Base-by-base conservation (phyloP, 2,797 vertebrate genomes). In the Heliangelus exortis region DNA sequence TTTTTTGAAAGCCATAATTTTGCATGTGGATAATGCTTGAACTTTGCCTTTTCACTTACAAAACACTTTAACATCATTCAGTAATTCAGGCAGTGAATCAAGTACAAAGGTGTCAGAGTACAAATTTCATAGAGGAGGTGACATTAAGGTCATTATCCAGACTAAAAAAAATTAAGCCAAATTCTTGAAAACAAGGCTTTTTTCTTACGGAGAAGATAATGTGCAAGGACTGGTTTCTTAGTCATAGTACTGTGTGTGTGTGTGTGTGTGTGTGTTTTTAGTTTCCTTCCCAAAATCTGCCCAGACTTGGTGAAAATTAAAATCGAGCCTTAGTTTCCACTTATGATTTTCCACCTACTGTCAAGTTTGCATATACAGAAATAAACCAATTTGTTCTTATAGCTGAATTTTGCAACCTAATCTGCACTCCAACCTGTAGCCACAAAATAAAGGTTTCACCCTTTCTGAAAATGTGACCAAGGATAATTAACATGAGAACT, bases 11-110 rank as follows among this genome's bases (percentile, higher is more conserved):
- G 23, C 22, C n/a, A 31, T 1, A 10, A 10, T 8, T 75, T 85
- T 50, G 8, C 25, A n/a, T 39, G 79, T 8, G 23, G 34, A 50
- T 11, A 5, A 26, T 66, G 47, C 43, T 84, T 84, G 57, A 89
- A 59, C 66, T 93, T 90, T 81, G 36, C 31, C 57, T 90, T 84
- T 84, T 87, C 57, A 74, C 66, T 81, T 84, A 39, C 39, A 69
- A 78, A 73, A 53, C 65, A 71, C 36, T 81, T 85, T 0, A 57
- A 33, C 1, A 0, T 87, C 47, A 47, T 61, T 81, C 59, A 50
- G 39, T 66, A 74, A 84, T 61, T 84, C 62, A 79, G 84, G 67
- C 84, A 75, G 58, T n/a, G 48, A 87, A 82, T 58, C 48, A 34
- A 71, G 55, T 47, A 74, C 33, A 74, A 81, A 81, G 29, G 47